Base-by-base conservation (phyloP, 1,140 invertebrate species). In the Neodiprion virginianus region DNA sequence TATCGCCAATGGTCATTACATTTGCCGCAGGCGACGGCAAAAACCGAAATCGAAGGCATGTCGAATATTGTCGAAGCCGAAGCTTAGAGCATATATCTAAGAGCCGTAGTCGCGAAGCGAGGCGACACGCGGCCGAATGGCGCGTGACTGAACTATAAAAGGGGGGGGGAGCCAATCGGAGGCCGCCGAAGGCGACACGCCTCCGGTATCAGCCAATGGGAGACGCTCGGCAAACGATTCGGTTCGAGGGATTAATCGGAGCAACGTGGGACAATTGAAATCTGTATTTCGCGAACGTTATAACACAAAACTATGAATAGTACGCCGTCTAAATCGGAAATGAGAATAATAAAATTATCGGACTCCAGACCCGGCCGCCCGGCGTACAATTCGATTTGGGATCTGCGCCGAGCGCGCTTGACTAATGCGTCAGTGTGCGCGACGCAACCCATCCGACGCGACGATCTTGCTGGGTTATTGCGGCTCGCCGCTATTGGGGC, bases 251-350 rank as follows among this genome's bases (percentile, higher is more conserved):
- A 67, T 40, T 78, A 77, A 79, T 75, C 23, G 75, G 77, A 73
- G 79, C 80, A 77, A 74, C 75, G 77, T 76, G n/a, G 49, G 65
- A 75, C 72, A 75, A 80, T 75, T 77, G 79, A 81, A 75, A 79
- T 76, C 75, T 72, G 65, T 17, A 47, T 79, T 75, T 74, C 75
- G 71, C 49, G 72, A 65, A 68, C 76, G 65, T 75, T 72, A 76
- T 78, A 74, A 69, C 40, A 72, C 7, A 21, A 76, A 10, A 17
- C 4, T 8, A 14, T 8, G 4, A 5, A 17, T 61, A 61, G 8
- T 5, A 61, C 11, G 53, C n/a, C n/a, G 53, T 61, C n/a, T 61
- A 61, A 61, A 61, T 61, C 11, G 4, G 8, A 14, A 61, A 61
- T 17, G 53, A 61, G 3, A 61, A 14, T 61, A 14, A 61, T 12